phyloP scores from a whole-genome alignment of 2,113 vertebrate species.

The Cottus gobio region DNA sequence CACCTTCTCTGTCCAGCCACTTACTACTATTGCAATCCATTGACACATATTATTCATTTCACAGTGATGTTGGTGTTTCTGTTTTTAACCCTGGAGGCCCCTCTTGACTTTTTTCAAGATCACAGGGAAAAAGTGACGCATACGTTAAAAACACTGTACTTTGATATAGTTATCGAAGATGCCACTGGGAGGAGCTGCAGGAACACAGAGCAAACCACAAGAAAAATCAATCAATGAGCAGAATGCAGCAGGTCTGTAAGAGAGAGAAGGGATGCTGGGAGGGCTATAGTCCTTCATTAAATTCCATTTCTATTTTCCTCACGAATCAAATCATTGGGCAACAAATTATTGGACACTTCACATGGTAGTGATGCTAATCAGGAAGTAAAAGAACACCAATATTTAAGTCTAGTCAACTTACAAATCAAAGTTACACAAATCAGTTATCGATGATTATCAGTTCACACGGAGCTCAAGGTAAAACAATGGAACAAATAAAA shows the following conservation, averaged over 20 bases:
- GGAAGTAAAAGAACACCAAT: background rate
- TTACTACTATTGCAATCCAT: background rate
- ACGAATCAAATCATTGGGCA: background rate
- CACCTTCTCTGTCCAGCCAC: background rate
- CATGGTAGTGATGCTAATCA: background rate
- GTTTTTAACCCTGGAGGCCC: background rate
- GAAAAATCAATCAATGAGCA: background rate
- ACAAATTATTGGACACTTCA: background rate
- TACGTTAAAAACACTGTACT: background rate
- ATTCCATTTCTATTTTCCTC: background rate
- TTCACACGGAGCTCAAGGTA: background rate
- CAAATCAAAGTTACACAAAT: background rate
- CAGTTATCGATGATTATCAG: no score
- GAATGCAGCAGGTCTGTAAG: background rate
- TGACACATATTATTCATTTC: conserved; percentile 51
- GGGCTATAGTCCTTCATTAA: background rate
- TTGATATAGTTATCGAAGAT: background rate
- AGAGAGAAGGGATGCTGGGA: background rate
- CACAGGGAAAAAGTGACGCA: conserved; percentile 29
- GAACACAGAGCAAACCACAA: conserved; percentile 9
- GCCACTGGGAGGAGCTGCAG: conserved; percentile 63
- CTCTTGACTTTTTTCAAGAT: background rate
- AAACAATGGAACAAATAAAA: background rate
- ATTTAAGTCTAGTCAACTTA: background rate
- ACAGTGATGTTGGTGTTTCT: conserved; percentile 23